A percentile compares a stretch with the other conserved stretches of the same genome.
Evolutionary conservation across 2,113 vertebrate genomes (phyloP).

Genomic region (Ursus arctos): DNA sequence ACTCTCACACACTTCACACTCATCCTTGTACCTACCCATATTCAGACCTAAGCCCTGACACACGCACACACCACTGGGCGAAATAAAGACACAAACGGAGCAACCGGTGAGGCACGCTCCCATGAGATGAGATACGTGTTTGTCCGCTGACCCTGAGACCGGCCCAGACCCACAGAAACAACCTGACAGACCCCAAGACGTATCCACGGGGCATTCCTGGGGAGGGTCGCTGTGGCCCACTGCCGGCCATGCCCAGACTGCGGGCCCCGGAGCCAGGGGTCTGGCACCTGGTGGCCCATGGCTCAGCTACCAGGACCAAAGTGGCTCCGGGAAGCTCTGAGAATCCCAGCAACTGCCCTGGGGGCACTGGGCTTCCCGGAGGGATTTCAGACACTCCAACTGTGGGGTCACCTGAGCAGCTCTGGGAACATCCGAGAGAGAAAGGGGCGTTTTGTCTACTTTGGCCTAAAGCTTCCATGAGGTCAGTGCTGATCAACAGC

Average conservation of each 20-base stretch:
- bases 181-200: rapidly evolving
- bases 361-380: not conserved
- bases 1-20: not conserved
- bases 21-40: not conserved
- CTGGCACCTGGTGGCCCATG: rapidly evolving
- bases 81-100: not conserved
- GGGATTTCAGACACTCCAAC: too few species aligned
- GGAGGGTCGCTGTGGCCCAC: not conserved
- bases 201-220: not conserved
- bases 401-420: too few species aligned
- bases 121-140: not conserved
- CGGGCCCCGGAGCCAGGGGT: not conserved
- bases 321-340: not conserved
- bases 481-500: not conserved
- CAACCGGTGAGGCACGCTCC: not conserved
- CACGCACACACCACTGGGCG: not conserved
- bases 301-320: not conserved
- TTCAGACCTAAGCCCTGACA: not conserved
- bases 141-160: rapidly evolving
- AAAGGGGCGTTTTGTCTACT: not conserved
- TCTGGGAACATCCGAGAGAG: not conserved
- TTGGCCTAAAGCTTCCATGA: not conserved
- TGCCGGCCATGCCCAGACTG: not conserved
- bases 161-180: not conserved
- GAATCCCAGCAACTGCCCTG: not conserved